phyloP scores from a whole-genome alignment of 2,113 vertebrate genomes.

The Megaleporinus macrocephalus region DNA sequence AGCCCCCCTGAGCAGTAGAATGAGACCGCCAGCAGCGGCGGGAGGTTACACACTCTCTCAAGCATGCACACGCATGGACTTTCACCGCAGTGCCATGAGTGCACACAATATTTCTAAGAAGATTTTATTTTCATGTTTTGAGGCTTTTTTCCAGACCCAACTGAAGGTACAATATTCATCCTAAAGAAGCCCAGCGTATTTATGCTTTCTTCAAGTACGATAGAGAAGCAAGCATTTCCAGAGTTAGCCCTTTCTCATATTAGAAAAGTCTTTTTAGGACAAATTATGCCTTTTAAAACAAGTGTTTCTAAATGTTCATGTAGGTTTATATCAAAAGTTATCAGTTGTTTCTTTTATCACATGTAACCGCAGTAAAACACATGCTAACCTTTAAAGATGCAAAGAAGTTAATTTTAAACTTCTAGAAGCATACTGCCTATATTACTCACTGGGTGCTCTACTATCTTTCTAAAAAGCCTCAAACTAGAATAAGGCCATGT shows the following conservation, averaged over 20 bases:
- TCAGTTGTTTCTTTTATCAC: no score
- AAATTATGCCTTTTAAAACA: no score
- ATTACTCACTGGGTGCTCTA: no score
- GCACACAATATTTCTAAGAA: neutral
- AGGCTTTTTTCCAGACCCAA: neutral
- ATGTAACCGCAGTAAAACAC: no score
- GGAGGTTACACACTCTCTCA: neutral
- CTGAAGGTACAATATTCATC: neutral
- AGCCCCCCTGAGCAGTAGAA: conserved; percentile 36
- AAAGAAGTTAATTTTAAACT: no score
- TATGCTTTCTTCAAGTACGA: neutral
- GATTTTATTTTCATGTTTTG: neutral
- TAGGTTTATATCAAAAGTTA: no score
- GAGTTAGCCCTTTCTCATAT: neutral
- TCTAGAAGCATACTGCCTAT: no score
- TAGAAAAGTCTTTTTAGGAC: neutral
- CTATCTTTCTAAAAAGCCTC: no score
- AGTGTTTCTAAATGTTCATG: no score
- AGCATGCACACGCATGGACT: conserved; percentile 2
- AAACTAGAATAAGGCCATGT: no score
- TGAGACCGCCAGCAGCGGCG: neutral
- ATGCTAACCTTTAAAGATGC: no score
- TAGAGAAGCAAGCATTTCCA: neutral
- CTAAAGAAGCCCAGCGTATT: neutral
- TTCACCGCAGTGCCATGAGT: neutral